Evolutionary conservation across 2,888 invertebrate species (phyloP).

Genomic region (Drymonia ruficornis): DNA sequence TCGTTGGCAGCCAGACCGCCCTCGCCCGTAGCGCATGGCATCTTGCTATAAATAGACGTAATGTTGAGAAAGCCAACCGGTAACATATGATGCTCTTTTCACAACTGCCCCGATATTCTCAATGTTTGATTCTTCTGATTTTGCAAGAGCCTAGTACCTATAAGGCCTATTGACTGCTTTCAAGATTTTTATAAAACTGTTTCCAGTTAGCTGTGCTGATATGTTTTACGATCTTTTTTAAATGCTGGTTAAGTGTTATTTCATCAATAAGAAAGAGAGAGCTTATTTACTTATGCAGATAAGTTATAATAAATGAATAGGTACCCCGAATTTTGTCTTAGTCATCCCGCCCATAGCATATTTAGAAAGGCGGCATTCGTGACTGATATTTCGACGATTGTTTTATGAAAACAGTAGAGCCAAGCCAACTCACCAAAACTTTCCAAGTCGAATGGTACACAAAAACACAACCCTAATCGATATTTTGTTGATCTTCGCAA

Average conservation of each 20-base stretch:
- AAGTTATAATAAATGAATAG: not conserved
- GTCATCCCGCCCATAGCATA: conserved; percentile 10
- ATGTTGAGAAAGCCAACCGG: conserved; percentile 65
- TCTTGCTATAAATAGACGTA: conserved; percentile 69
- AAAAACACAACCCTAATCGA: conserved; percentile 12
- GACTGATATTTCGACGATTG: conserved; percentile 13
- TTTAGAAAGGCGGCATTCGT: conserved; percentile 21
- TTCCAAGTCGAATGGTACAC: conserved; percentile 9
- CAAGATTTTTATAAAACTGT: too few species aligned
- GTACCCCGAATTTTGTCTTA: conserved; percentile 6
- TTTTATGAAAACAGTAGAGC: conserved; percentile 4
- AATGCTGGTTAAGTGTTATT: not conserved
- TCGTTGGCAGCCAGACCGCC: conserved; percentile 54
- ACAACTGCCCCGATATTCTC: conserved; percentile 8
- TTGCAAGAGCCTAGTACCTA: not conserved
- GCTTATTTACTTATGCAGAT: not conserved
- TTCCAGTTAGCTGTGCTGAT: not conserved
- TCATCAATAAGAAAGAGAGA: not conserved
- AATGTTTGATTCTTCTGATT: conserved; percentile 3
- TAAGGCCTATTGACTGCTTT: too few species aligned
- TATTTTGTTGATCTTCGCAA: conserved; percentile 27
- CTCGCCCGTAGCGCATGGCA: conserved; percentile 58
- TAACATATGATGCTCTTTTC: conserved; percentile 31
- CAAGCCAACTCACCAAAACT: conserved; percentile 6
- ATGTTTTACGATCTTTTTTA: not conserved